A percentile compares a stretch with the other conserved stretches of the same genome.
Evolutionary conservation across 2,113 vertebrate genomes (phyloP).

Genomic region (Serinus canaria): DNA sequence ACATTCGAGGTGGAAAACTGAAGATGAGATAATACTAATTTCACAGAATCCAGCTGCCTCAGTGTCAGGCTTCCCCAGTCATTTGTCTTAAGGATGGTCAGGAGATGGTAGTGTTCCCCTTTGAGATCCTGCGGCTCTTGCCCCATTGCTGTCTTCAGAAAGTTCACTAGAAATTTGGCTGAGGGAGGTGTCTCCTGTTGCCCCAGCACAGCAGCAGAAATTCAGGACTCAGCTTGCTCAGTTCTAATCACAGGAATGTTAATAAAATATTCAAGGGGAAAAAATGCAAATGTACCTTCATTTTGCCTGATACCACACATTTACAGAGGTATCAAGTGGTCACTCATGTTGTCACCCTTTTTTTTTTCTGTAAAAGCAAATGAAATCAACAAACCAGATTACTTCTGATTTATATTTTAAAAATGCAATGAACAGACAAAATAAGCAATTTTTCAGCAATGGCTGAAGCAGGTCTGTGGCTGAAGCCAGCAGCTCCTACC

Average conservation of each 20-base stretch:
- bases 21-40: background rate
- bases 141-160: background rate
- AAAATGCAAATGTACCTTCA: background rate
- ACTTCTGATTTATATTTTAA: background rate
- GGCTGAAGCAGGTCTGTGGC: background rate
- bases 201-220: background rate
- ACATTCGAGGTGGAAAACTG: background rate
- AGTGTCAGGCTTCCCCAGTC: background rate
- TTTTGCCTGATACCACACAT: background rate
- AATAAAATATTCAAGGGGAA: background rate
- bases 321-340: background rate
- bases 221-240: background rate
- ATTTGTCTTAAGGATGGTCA: background rate
- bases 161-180: background rate
- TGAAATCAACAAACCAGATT: background rate
- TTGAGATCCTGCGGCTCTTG: background rate
- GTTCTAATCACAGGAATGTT: background rate
- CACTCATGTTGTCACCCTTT: background rate
- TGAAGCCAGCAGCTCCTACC: background rate
- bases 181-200: background rate
- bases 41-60: background rate
- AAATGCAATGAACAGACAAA: background rate
- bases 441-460: background rate
- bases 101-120: background rate
- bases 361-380: background rate